Evolutionary conservation across 2,888 invertebrate genomes (phyloP).

Genomic region (Orthosia cruda): DNA sequence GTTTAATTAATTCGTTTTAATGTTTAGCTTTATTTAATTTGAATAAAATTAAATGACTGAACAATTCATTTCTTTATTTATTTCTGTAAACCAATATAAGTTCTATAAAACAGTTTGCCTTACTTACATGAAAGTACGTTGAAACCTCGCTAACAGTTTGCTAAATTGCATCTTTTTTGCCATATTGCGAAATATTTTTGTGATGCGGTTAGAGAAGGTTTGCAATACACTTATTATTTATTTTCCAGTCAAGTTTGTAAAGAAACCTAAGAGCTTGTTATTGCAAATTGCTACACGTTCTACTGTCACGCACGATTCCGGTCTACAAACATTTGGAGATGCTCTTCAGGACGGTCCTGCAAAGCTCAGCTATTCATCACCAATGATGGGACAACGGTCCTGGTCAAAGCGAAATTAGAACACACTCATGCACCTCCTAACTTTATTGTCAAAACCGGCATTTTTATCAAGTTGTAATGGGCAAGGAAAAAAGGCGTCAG

Average conservation of each 20-base stretch:
- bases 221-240: not conserved
- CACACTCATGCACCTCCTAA: slow-evolving; percentile 82
- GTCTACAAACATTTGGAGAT: slow-evolving; percentile 66
- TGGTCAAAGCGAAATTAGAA: slow-evolving; percentile 76
- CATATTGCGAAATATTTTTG: too few relatives aligned
- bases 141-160: not conserved
- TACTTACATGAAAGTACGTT: not conserved
- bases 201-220: not conserved
- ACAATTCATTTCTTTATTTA: not conserved
- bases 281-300: slow-evolving; percentile 71
- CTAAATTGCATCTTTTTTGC: not conserved
- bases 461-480: slow-evolving; percentile 8
- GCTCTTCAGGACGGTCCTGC: slow-evolving; percentile 70
- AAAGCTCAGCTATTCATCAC: slow-evolving; percentile 62
- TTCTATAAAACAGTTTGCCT: not conserved
- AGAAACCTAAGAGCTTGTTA: slow-evolving; percentile 64
- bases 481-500: too few relatives aligned
- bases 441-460: slow-evolving; percentile 24
- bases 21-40: not conserved
- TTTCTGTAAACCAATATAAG: not conserved
- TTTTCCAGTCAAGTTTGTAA: slow-evolving; percentile 53
- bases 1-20: too few relatives aligned
- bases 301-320: slow-evolving; percentile 56
- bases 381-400: slow-evolving; percentile 12
- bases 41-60: not conserved